phyloP scores from a whole-genome alignment of 2,888 invertebrate genomes.

The Tenthredo distinguenda region DNA sequence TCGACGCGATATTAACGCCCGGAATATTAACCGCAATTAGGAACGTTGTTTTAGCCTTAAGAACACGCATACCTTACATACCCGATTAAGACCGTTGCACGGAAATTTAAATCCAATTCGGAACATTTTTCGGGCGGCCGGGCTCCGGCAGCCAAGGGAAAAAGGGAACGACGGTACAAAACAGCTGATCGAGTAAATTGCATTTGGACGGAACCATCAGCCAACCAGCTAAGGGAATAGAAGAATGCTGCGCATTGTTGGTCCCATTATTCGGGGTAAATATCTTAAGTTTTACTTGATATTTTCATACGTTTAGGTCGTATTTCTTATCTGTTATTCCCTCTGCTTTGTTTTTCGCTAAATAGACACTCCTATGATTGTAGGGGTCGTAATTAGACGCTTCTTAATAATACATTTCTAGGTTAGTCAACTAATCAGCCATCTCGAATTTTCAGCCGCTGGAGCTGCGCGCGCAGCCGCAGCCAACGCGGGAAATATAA shows the following conservation, averaged over 20 bases:
- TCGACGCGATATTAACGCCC: not conserved
- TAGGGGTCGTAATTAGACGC: not conserved
- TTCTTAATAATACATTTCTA: not conserved
- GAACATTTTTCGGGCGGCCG: constrained; percentile 76
- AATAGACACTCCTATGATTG: not conserved
- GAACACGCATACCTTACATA: constrained; percentile 66
- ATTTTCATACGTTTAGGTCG: not conserved
- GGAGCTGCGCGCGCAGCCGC: constrained; percentile 40
- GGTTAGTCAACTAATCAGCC: constrained; percentile 29
- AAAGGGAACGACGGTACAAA: constrained; percentile 71
- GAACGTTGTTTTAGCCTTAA: not conserved
- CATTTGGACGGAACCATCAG: constrained; percentile 49
- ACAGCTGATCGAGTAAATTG: constrained; percentile 67
- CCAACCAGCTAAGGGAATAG: constrained; percentile 58
- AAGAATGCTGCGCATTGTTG: constrained; percentile 71
- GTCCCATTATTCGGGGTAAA: constrained; percentile 66
- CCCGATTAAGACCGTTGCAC: constrained; percentile 75
- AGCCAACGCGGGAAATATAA: constrained; percentile 28
- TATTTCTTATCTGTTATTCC: not conserved
- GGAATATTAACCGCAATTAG: not conserved
- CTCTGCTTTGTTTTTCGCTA: not conserved
- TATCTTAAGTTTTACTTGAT: not conserved
- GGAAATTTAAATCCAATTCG: constrained; percentile 78
- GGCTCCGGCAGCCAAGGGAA: constrained; percentile 70
- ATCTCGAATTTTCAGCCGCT: constrained; percentile 36